Conservation (phyloP, 2,797 vertebrate genomes). For the Micropoecilia bifurca region DNA sequence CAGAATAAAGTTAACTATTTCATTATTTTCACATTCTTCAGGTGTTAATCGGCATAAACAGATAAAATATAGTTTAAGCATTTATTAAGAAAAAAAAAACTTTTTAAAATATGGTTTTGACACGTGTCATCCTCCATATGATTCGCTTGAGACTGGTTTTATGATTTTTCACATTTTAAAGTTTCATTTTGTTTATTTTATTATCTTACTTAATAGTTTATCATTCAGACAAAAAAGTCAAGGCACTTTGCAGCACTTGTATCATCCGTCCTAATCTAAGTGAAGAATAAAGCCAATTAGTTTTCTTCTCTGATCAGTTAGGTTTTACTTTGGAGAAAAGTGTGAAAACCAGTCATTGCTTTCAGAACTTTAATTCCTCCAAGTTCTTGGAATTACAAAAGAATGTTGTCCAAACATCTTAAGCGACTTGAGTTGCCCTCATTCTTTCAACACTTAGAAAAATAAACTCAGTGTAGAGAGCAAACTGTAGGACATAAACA, state of each 20-base stretch:
- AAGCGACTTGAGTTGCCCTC: constrained; percentile 6
- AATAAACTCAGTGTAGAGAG: constrained; percentile 32
- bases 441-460: constrained; percentile 43
- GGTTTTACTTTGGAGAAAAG: constrained; percentile 61
- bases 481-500: not conserved
- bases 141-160: not conserved
- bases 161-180: not conserved
- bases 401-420: constrained; percentile 64
- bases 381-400: constrained; percentile 70
- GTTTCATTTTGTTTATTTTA: not conserved
- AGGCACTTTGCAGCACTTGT: constrained; percentile 17
- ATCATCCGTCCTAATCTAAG: constrained; percentile 28
- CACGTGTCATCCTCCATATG: not conserved
- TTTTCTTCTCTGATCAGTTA: constrained; percentile 54
- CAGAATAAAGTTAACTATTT: not conserved
- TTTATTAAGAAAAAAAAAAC: not conserved
- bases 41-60: not conserved
- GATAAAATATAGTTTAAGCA: not conserved
- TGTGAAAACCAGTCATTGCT: constrained; percentile 66
- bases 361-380: constrained; percentile 67
- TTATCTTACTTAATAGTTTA: not conserved
- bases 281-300: constrained; percentile 26
- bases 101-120: not conserved
- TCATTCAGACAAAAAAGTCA: not conserved
- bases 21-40: not conserved